phyloP scores from a whole-genome alignment of 1,140 invertebrate genomes.

The Danaus melanippus region DNA sequence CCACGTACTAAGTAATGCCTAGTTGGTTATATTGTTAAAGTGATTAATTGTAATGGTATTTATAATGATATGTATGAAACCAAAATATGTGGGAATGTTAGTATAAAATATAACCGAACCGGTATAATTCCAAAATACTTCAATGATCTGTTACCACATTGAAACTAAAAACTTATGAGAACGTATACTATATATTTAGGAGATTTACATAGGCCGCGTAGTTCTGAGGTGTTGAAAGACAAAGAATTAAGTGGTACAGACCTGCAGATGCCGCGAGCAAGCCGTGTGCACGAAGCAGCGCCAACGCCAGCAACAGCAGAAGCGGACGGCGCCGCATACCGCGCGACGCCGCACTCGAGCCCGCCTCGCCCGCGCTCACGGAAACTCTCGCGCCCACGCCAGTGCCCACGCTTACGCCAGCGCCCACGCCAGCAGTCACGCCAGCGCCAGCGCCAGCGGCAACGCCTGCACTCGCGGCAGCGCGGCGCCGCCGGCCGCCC shows the following conservation, averaged over 20 bases:
- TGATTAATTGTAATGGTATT: too few relatives aligned
- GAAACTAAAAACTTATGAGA: too few relatives aligned
- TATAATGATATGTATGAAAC: too few relatives aligned
- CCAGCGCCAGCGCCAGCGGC: constrained; percentile 64
- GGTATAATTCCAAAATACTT: too few relatives aligned
- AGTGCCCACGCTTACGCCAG: constrained; percentile 47
- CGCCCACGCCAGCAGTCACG: constrained; percentile 60
- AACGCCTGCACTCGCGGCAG: constrained; percentile 55
- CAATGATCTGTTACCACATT: too few relatives aligned
- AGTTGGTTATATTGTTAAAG: too few relatives aligned
- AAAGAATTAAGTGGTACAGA: constrained; percentile 7
- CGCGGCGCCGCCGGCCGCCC: constrained; percentile 23
- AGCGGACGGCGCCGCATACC: constrained; percentile 64
- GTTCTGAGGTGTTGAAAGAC: too few relatives aligned
- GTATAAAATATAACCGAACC: too few relatives aligned
- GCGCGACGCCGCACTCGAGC: constrained; percentile 55
- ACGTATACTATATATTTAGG: too few relatives aligned
- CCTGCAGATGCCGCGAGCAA: constrained; percentile 64
- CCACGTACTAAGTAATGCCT: too few relatives aligned
- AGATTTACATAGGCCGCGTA: too few relatives aligned
- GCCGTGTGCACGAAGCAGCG: constrained; percentile 57
- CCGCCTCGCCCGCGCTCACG: constrained; percentile 26
- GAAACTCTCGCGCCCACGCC: constrained; percentile 45
- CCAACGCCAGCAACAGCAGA: constrained; percentile 60
- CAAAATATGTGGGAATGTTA: too few relatives aligned